Evolutionary conservation across 1,140 invertebrate genomes (phyloP), one percentile per base, ranked within the genome.

Genomic region (Cecropterus lyciades): DNA sequence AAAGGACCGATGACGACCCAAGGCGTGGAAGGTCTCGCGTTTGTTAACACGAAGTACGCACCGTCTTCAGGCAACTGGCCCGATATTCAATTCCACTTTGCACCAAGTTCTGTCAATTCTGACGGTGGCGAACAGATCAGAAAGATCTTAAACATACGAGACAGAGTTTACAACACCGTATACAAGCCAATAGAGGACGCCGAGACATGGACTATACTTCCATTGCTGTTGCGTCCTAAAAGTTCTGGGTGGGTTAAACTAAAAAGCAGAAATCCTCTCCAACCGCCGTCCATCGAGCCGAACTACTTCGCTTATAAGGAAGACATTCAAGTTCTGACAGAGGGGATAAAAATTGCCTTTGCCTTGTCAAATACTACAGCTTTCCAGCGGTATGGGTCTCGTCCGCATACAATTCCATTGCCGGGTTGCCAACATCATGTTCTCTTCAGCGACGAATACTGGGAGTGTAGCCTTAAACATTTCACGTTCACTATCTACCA

Each of bases 401-500:
- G 95, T 46, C 95, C 96, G 0, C 94, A 97, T 45, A 95, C 94
- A 2, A 96, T 96, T 13, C 95, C 96, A 0, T 93, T 98, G 92
- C 97, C 97, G 0, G 96, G 95, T 0, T 98, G 97, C 79, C 94
- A 96, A 45, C 93, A 94, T 10, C 94, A 94, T 59, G 92, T 93
- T 0, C 76, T 94, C 3, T 97, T 97, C 80, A 95, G 95, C 0
- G 97, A 98, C 73, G 95, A 96, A 40, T 98, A 98, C 81, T 97
- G 97, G 96, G 96, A 96, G 74, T 98, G 97, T 73, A 94, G 95
- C 53, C 91, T 96, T 3, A 93, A 96, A 55, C 96, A 97, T 73
- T 97, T 97, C 67, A 97, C 96, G 0, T 96, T 96, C 69, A 97
- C 97, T 0, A 97, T 97, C 43, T 98, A 98, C 77, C 97, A 98